Evolutionary conservation across 2,888 invertebrate species (phyloP), one percentile per base, ranked within the genome.

Genomic region (Ceriagrion tenellum): DNA sequence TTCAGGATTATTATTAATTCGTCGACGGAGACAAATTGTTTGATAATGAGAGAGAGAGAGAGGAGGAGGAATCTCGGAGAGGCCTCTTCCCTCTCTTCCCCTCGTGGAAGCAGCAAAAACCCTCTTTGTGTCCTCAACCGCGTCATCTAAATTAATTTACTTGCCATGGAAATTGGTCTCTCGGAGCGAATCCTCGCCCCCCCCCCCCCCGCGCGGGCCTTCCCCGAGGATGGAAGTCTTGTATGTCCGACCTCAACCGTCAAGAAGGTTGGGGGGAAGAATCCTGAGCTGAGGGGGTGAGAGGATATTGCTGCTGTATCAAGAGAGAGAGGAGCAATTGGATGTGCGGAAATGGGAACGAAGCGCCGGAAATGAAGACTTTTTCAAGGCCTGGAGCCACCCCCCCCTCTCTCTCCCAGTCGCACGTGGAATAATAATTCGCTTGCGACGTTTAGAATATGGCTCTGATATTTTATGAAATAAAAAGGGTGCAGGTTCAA

Each of bases 261-360:
- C n/a, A n/a, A n/a, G 69, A n/a, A 69, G 69, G 69, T 69, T n/a
- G 20, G 26, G n/a, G 26, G n/a, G 26, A 20, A 59, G 59, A 59
- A 47, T 2, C 47, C 8, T 47, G 47, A 20, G 59, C n/a, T 12
- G 56, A 56, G 2, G 59, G 3, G 13, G 59, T 20, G 59, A 8
- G 59, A 81, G 81, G 81, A 81, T 35, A 35, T 81, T 35, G 35
- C 47, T 47, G 35, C 26, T 35, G 81, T 18, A 30, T 35, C 81
- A 35, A 12, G 59, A 59, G 59, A 16, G 81, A 12, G 59, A 59
- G 59, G 59, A 59, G 81, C 81, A 81, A 81, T 35, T 81, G 81
- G 13, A 35, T 35, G 81, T 12, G 81, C 81, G 81, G 81, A 81
- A 81, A 81, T 81, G 81, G 81, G 81, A 81, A 81, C 16, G 81